A percentile compares a stretch with the other conserved stretches of the same genome.
Evolutionary conservation across 1,140 invertebrate genomes (phyloP).

Genomic region (Acromyrmex heyeri): DNA sequence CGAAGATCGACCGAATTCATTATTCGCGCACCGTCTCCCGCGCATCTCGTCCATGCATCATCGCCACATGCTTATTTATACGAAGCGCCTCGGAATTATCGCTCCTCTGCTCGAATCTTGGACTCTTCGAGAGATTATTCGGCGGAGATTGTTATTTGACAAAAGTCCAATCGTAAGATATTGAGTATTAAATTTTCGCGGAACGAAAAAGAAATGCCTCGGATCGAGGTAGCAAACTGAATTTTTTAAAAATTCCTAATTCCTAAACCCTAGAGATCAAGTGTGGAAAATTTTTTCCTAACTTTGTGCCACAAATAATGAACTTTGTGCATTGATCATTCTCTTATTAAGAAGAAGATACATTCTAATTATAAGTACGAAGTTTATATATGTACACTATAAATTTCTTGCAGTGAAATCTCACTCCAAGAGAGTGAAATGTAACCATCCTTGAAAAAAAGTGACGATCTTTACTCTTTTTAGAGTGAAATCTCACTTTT

Average conservation of each 20-base stretch:
- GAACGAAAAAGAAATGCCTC: neutral
- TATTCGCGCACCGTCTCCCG: slow-evolving; percentile 47
- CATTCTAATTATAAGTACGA: neutral
- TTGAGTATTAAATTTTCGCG: neutral
- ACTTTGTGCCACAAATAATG: neutral
- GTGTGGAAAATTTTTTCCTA: neutral
- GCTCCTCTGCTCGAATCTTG: slow-evolving; percentile 9
- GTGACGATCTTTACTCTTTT: too few relatives aligned
- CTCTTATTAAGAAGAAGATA: neutral
- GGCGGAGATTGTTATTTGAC: slow-evolving; percentile 2
- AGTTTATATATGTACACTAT: neutral
- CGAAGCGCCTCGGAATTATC: slow-evolving; percentile 22
- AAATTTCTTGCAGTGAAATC: too few relatives aligned
- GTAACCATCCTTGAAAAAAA: too few relatives aligned
- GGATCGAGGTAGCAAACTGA: too few relatives aligned
- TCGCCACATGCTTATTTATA: slow-evolving; percentile 52
- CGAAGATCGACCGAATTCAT: slow-evolving; percentile 57
- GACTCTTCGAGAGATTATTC: slow-evolving; percentile 1
- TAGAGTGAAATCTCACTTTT: too few relatives aligned
- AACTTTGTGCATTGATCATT: neutral
- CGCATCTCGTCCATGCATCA: slow-evolving; percentile 36
- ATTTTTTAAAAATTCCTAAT: neutral
- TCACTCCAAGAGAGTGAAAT: too few relatives aligned
- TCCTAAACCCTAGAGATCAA: too few relatives aligned
- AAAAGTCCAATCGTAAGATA: neutral